A percentile compares a stretch with the other conserved stretches of the same genome.
These are phyloP conservation scores for Leptothorax acervorum DNA, from an alignment of 2,888 invertebrate genomes.

Conservation along the genomic window DNA sequence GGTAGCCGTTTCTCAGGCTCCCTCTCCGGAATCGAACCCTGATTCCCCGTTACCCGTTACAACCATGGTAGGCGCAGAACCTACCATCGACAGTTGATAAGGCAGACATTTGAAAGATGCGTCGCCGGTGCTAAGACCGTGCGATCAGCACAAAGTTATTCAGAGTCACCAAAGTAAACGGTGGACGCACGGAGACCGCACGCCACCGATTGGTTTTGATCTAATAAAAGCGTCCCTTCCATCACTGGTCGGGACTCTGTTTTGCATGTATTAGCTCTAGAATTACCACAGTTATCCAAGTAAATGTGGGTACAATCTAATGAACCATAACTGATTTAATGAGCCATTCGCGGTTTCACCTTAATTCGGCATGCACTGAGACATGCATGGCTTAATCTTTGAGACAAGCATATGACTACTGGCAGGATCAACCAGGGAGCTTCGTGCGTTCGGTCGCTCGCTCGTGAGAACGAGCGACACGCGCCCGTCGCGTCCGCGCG, in stretches of 20 bases:
- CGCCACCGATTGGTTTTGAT: too few species aligned
- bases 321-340: conserved; percentile 87
- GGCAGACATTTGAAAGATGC: conserved; percentile 89
- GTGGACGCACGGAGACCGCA: too few species aligned
- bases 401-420: conserved; percentile 88
- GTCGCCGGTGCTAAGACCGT: conserved; percentile 51
- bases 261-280: conserved; percentile 90
- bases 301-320: conserved; percentile 85
- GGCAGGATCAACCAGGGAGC: conserved; percentile 86
- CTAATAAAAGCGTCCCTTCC: too few species aligned
- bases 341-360: conserved; percentile 87
- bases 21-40: conserved; percentile 92
- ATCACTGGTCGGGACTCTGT: conserved; percentile 48
- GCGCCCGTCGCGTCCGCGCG: too few species aligned
- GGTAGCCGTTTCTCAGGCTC: conserved; percentile 91
- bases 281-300: conserved; percentile 89
- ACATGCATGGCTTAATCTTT: conserved; percentile 90
- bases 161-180: too few species aligned
- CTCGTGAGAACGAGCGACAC: too few species aligned
- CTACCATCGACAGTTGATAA: conserved; percentile 90
- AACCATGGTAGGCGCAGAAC: conserved; percentile 89
- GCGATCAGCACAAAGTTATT: too few species aligned
- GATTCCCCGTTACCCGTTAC: conserved; percentile 91
- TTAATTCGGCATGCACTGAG: conserved; percentile 87
- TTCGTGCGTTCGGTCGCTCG: conserved; percentile 40